Percentiles rank a stretch among this genome's conserved stretches.
These are phyloP conservation scores for Scaptomyza pallida DNA, from an alignment of 1,140 invertebrate species.

Conservation along the genomic window DNA sequence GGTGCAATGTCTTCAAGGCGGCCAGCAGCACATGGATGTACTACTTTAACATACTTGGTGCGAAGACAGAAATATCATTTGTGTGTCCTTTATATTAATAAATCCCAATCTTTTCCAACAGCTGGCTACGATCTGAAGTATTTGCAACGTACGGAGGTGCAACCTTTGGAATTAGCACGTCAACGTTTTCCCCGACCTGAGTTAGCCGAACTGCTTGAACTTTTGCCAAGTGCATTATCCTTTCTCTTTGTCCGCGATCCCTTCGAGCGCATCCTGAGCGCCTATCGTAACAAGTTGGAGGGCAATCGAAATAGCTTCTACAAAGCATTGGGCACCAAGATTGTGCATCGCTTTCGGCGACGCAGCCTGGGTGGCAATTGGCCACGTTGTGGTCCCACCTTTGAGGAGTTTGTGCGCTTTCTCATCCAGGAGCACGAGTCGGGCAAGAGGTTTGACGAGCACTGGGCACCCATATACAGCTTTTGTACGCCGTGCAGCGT, in stretches of 20 bases:
- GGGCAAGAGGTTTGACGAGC: conserved; percentile 86
- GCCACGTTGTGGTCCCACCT: conserved; percentile 85
- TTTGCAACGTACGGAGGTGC: conserved; percentile 85
- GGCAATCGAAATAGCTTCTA: conserved; percentile 89
- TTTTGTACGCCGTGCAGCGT: conserved; percentile 91
- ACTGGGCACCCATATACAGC: conserved; percentile 90
- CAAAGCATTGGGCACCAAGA: conserved; percentile 88
- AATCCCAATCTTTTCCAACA: conserved; percentile 40
- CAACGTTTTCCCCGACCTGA: conserved; percentile 87
- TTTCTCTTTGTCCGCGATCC: conserved; percentile 96
- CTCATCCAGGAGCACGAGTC: conserved; percentile 85
- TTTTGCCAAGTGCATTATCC: conserved; percentile 86
- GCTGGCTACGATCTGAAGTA: conserved; percentile 87
- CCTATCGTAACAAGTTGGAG: conserved; percentile 95
- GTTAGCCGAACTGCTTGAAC: conserved; percentile 85
- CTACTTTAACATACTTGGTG: conserved; percentile 90
- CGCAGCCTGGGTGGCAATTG: conserved; percentile 33
- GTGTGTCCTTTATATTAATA: too few species aligned
- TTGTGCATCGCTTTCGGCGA: conserved; percentile 85
- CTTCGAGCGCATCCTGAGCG: conserved; percentile 94
- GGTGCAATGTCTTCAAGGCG: conserved; percentile 92
- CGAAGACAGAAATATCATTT: too few species aligned
- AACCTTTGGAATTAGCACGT: conserved; percentile 86
- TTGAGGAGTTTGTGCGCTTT: conserved; percentile 89
- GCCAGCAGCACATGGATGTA: conserved; percentile 92